Base-by-base conservation (phyloP, 2,888 invertebrate species). In the Andricus quercusramuli region DNA sequence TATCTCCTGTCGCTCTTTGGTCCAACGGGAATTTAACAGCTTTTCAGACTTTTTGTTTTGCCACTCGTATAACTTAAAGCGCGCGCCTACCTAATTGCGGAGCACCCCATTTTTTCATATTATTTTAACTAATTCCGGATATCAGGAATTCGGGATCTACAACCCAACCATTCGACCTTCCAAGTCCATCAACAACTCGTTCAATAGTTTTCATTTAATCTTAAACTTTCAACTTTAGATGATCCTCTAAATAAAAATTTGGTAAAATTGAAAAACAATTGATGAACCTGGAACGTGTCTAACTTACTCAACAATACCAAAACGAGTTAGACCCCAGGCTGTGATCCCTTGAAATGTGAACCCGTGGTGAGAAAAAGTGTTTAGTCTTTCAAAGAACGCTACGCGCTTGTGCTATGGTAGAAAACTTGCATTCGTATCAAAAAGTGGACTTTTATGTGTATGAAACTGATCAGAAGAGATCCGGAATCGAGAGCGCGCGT, bases 391-490 rank as follows among this genome's bases (percentile, higher is more conserved):
- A 83, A 84, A 83, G 83, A 85, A 85, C 80, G 79, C 83, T 85
- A 86, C 83, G 83, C 77, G 78, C 79, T 80, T 85, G 82, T 82
- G 84, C 84, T 85, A 81, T 85, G 89, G 88, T 91, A 92, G 89
- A 92, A 91, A 92, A 92, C 89, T 90, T 89, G 88, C 87, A 86
- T 89, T 90, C 87, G 89, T 92, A 92, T 91, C 90, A 92, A 92
- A 92, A 92, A 89, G 86, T 89, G 86, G 85, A 86, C 87, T 84
- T 85, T 83, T 87, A 88, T 86, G 86, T 85, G 86, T 87, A 87
- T 86, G 86, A 88, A 90, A 89, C 82, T 80, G 76, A 84, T 84
- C 64, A 79, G 85, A 84, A 85, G 83, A 85, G 84, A 88, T 74
- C 87, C 86, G 88, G 89, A 88, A 86, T 85, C 87, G 86, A 88